Evolutionary conservation across 2,888 invertebrate species (phyloP).

Genomic region (Steinernema hermaphroditum): DNA sequence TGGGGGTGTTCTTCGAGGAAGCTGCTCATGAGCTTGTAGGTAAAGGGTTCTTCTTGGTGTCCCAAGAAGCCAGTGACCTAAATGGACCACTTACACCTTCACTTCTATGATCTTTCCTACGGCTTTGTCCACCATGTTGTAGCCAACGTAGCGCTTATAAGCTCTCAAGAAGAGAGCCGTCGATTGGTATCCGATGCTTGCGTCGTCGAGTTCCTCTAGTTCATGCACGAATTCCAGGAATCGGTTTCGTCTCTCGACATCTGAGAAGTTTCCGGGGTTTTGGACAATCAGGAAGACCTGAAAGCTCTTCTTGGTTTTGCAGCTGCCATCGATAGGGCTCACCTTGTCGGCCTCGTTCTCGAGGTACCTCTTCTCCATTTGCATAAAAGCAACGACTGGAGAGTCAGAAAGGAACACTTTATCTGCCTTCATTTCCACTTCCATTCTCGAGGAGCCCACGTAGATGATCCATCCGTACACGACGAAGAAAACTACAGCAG

Average conservation of each 20-base stretch:
- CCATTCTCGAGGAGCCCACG: neutral
- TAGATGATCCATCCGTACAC: neutral
- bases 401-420: slow-evolving; percentile 8
- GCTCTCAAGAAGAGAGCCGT: neutral
- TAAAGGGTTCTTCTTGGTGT: neutral
- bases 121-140: slow-evolving; percentile 11
- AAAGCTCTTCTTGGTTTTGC: neutral
- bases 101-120: neutral
- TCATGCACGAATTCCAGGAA: slow-evolving; percentile 9
- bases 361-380: slow-evolving; percentile 10
- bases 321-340: neutral
- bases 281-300: slow-evolving; percentile 14
- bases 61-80: slow-evolving; percentile 1
- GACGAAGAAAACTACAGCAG: neutral
- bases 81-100: neutral
- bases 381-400: neutral
- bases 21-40: neutral
- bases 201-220: neutral
- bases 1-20: neutral
- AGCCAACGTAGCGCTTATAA: neutral
- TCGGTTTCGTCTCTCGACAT: neutral
- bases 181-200: neutral
- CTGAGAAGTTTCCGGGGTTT: slow-evolving; percentile 1
- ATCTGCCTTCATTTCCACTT: slow-evolving; percentile 15
- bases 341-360: slow-evolving; percentile 9